Evolutionary conservation across 2,888 invertebrate species (phyloP), one percentile per base, ranked within the genome.

Genomic region (Pristionchus mayeri): DNA sequence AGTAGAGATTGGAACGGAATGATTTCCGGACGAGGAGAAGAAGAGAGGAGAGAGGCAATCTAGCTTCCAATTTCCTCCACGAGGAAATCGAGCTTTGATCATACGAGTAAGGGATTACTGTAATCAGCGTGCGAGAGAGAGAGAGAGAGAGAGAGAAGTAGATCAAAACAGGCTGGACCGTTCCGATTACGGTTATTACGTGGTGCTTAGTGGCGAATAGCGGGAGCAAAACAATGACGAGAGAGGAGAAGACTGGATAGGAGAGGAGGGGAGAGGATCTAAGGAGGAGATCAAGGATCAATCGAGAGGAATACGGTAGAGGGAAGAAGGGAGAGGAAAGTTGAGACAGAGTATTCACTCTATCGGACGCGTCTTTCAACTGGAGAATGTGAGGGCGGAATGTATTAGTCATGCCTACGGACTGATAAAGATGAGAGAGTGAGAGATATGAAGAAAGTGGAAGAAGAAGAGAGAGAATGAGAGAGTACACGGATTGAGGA

Each of bases 151-250:
- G 11, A 60, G 60, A 24, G 67, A 34, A 40, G 40, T 0, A 9
- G 40, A 40, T 40, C n/a, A 67, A 40, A 67, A 67, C 67, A 67
- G 67, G 40, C 37, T 67, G 18, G 34, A 67, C 37, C 67, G 67
- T 67, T 67, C 67, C 16, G 67, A 67, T 67, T 67, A 67, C 67
- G 67, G 67, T 67, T 67, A 67, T 67, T 67, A 67, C 37, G 37
- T 34, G 67, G 37, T 67, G 37, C 67, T 67, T 67, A 67, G 67
- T 40, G 67, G 67, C 37, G 37, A 37, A 37, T 40, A 67, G 67
- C 21, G 67, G 67, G 67, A 67, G 21, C 16, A 67, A 67, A 67
- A 67, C 67, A 67, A 67, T 67, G 67, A 37, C 67, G 67, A 37
- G 67, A 34, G 24, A 30, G 67, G 37, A 2, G 40, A n/a, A 67